Evolutionary conservation across 2,113 vertebrate species (phyloP), one percentile per base, ranked within the genome.

Genomic region (human): DNA sequence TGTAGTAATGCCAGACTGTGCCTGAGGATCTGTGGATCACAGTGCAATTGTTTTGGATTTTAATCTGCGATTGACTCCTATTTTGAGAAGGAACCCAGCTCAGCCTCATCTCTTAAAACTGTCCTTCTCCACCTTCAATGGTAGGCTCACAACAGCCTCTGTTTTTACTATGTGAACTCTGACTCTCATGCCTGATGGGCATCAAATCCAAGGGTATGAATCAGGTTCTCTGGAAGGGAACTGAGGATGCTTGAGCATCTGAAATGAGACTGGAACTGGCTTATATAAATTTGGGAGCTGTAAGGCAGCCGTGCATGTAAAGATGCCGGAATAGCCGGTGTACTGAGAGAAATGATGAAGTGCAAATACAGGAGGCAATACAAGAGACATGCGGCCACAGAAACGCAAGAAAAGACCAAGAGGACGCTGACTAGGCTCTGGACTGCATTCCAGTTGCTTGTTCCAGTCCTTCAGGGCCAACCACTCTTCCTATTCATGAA

Each of bases 71-170:
- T 40, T 52, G 73, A 81, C n/a, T 68, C 8, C 64, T 92, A 45
- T 55, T 90, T 90, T 91, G 89, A 93, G 61, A 93, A 81, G 91
- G 18, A 93, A 83, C 20, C 23, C 3, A 91, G 27, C 12, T 75
- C 38, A 83, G 6, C 30, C 4, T 61, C 27, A 59, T 76, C 43
- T 57, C 50, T 59, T 27, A 88, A 89, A 80, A 45, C 4, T 20
- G 50, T 50, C 38, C 14, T 86, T 87, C 43, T 61, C 52, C 32
- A 35, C 17, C 32, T 30, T 88, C 57, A 35, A 32, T 76, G 43
- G 43, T 57, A 38, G 35, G 25, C 32, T 94, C 68, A 32, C 6
- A 75, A 17, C 8, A 48, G 10, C 3, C 10, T 91, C 61, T 66
- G 4, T 40, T 79, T 87, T 50, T 52, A 40, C 32, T 35, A 4